phyloP scores from a whole-genome alignment of 2,113 vertebrate species.

The Albula goreensis region DNA sequence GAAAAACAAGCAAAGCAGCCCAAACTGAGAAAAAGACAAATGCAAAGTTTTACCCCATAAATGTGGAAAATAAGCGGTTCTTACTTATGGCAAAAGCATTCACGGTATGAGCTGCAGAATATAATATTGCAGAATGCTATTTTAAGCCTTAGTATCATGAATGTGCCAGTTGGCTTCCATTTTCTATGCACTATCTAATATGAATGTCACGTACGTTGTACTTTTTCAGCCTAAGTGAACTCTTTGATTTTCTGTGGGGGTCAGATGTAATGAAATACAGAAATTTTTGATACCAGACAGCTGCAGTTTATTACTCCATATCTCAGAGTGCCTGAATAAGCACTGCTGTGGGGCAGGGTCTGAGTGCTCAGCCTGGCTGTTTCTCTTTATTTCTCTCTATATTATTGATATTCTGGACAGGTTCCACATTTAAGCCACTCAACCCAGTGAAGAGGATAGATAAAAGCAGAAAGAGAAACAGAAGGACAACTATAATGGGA shows the following conservation, averaged over 20 bases:
- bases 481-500: constrained; percentile 91
- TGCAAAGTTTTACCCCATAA: neutral
- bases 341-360: constrained; percentile 35
- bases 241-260: constrained; percentile 34
- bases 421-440: constrained; percentile 92
- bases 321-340: neutral
- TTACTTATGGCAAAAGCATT: neutral
- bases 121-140: neutral
- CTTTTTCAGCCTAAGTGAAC: constrained; percentile 21
- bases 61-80: neutral
- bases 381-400: constrained; percentile 3
- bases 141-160: neutral
- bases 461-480: constrained; percentile 72
- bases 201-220: constrained; percentile 37
- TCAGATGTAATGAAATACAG: constrained; percentile 51
- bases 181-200: neutral
- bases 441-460: constrained; percentile 78
- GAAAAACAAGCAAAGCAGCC: neutral
- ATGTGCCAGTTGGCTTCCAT: neutral
- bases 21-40: neutral
- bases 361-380: neutral
- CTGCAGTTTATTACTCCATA: constrained; percentile 33
- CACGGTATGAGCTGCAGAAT: neutral
- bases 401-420: constrained; percentile 54
- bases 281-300: constrained; percentile 27